Base-by-base conservation (phyloP, 1,140 invertebrate genomes). In the Lanistes nyassanus region DNA sequence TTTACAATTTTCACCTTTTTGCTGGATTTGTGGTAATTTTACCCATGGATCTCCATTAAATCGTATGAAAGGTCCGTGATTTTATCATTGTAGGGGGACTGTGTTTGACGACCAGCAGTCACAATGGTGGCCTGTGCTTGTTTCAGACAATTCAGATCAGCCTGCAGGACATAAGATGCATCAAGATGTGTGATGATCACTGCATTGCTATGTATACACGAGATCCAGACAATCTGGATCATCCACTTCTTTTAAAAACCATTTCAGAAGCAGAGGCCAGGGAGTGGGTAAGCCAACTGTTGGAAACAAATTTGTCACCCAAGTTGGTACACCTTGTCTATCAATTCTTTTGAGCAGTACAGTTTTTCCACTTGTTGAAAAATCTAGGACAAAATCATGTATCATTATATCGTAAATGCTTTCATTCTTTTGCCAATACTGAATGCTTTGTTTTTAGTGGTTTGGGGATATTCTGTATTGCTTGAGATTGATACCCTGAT, bases 251-350 rank as follows among this genome's bases (percentile, higher is more conserved):
- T 87, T 88, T 96, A 75, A 92, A 94, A 88, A 94, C 96, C 88
- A 88, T 91, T 29, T 93, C 93, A 80, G 95, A 96, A 88, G 92
- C 92, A 56, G 94, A 96, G 88, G 92, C 95, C 88, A 94, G 96
- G 89, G 95, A 96, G 85, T 97, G 95, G 95, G 91, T 95, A 39
- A 70, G 34, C 39, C n/a, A 29, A 64, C 62, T 60, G 23, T 9
- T 60, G 58, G 23, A 9, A 23, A 60, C 23, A 23, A 31, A 26
- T 7, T 9, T 34, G 60, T 16, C 26, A 64, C 34, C 37, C 11
- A 64, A 64, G 26, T 16, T 64, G 26, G n/a, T n/a, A n/a, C n/a
- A n/a, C n/a, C n/a, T n/a, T n/a, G n/a, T n/a, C n/a, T n/a, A n/a
- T n/a, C n/a, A n/a, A n/a, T n/a, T n/a, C n/a, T n/a, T n/a, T n/a